Base-by-base conservation (phyloP, 2,113 vertebrate species). In the Andinoacara biseriatus region DNA sequence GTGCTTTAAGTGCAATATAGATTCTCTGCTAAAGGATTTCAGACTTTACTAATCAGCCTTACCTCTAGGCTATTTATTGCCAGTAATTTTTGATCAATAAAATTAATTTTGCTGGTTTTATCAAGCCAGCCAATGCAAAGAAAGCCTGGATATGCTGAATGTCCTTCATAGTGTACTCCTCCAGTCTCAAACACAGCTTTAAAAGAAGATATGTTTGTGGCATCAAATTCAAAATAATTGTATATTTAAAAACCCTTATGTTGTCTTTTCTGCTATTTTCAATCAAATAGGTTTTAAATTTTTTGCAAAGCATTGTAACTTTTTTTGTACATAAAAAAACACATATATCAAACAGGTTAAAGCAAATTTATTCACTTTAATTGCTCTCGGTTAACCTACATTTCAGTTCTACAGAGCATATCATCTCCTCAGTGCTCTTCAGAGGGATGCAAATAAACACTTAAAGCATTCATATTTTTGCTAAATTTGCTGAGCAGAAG, bases 401-500 rank as follows among this genome's bases (percentile, higher is more conserved):
- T 54, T 54, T 35, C 0, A 58, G 75, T 62, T 7, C 10, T 22
- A 2, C 74, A 54, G 2, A 26, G 7, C 35, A 26, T 6, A 29
- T 43, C 17, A 11, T 38, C n/a, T 38, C 20, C 14, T 33, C 13
- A 60, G 58, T 31, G 7, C 3, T 57, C 20, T 80, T 82, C 5
- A 38, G 7, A 77, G 22, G 26, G 33, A 59, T 82, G 10, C 49
- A 76, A 58, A 67, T n/a, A 33, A 29, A 63, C n/a, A 72, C 67
- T 80, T 60, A 11, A 60, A 76, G 29, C 40, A 29, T 49, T 75
- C 20, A 18, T 11, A 1, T 13, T 67, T 58, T 20, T 22, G 67
- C 61, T 49, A 33, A 14, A 56, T 7, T 84, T 82, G 54, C 43
- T 59, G 67, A 90, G 58, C 54, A 61, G 74, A 84, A 81, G 67